Evolutionary conservation across 2,888 invertebrate genomes (phyloP), one percentile per base, ranked within the genome.

Genomic region (Steromphala cineraria): DNA sequence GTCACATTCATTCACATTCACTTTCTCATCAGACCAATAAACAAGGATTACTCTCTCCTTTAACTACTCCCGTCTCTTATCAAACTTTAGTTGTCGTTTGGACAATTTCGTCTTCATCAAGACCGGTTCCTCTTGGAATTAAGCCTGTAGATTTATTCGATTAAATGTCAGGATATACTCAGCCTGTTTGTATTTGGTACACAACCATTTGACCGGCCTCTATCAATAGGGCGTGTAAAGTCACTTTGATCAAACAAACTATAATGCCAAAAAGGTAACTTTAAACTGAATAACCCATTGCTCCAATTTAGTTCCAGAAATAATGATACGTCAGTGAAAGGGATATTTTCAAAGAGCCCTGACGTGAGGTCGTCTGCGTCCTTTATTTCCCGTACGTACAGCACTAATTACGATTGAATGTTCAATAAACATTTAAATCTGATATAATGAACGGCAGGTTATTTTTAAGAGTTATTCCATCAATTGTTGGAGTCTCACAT

Each of bases 131-230:
- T 71, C 71, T 40, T 31, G 71, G 71, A 71, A 71, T 71, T 71
- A 71, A 71, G 36, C 71, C 31, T 71, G 36, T 36, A 71, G 71
- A 36, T 71, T 40, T 40, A 62, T 31, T 71, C 71, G 71, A 71
- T 71, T 71, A 71, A 71, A 71, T 40, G 71, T 71, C 71, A 71
- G 40, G 31, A 10, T 17, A 36, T 71, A 17, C 36, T 19, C 36
- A 17, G 71, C n/a, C 36, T 31, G 36, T 71, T 71, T 71, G 36
- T 19, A n/a, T 19, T 36, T 4, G 36, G 31, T 31, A 40, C 71
- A 71, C 19, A 19, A 36, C 36, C 15, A 40, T 71, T 31, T 5
- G 62, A 62, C 28, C 24, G 62, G 15, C 62, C 24, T 31, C 24
- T 62, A 28, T 24, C 62, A 21, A 15, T 62, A 24, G 21, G 24